Conservation (phyloP, 37 sponge, comb jelly and placozoan genomes). For the Cliona cf. orientalis region DNA sequence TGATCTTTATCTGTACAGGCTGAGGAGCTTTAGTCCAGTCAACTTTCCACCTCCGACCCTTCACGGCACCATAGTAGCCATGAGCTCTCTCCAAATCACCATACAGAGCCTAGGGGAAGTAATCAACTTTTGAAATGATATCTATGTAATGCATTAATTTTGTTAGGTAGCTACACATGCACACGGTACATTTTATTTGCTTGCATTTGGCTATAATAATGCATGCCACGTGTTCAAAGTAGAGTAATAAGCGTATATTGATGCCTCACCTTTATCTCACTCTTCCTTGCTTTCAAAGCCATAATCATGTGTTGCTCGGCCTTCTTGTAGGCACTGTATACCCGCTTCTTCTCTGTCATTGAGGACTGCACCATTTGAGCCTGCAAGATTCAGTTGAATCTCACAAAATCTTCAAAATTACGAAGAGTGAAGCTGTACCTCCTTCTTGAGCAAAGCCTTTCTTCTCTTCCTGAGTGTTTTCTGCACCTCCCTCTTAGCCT, state of each 20-base stretch:
- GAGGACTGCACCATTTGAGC: conserved; percentile 20
- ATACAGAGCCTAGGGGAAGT: neutral
- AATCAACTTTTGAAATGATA: no score
- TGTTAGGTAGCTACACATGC: neutral
- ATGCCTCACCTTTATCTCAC: conserved; percentile 2
- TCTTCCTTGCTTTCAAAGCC: neutral
- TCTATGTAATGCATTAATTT: neutral
- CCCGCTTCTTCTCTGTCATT: neutral
- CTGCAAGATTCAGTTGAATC: no score
- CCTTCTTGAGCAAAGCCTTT: conserved; percentile 7
- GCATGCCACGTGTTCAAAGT: no score
- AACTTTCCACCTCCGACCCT: neutral
- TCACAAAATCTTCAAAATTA: no score
- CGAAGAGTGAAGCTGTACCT: neutral
- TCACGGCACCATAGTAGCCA: conserved; percentile 6
- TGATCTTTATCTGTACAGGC: conserved; percentile 5
- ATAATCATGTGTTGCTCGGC: conserved; percentile 4
- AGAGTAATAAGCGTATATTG: neutral
- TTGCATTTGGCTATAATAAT: no score
- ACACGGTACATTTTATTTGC: neutral
- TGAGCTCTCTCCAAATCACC: neutral
- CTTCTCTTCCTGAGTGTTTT: neutral
- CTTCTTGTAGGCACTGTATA: neutral
- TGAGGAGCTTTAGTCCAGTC: conserved; percentile 8
- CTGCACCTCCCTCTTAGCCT: conserved; percentile 7